These are phyloP conservation scores for Cephonodes hylas DNA, from an alignment of 2,888 invertebrate genomes.

Conservation along the genomic window DNA sequence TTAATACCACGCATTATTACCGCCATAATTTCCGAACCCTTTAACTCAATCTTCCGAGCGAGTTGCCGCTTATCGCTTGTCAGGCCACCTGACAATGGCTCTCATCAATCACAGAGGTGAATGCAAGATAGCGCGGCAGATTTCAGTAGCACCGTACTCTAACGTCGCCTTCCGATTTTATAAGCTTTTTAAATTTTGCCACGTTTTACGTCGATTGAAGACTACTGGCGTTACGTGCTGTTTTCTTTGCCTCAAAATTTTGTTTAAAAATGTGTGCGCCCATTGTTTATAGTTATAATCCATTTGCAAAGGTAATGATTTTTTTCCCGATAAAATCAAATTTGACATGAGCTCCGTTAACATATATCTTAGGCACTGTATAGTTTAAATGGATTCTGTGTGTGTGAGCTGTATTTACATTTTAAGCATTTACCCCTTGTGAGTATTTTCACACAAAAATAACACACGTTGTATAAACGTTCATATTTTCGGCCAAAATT, in stretches of 20 bases:
- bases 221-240: slow-evolving; percentile 1
- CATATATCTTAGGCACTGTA: too few relatives aligned
- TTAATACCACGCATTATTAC: slow-evolving; percentile 13
- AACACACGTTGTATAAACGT: background rate
- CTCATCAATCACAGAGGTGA: slow-evolving; percentile 66
- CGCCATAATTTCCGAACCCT: slow-evolving; percentile 24
- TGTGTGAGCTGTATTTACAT: too few relatives aligned
- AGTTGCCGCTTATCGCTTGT: slow-evolving; percentile 50
- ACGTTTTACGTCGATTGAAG: background rate
- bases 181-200: background rate
- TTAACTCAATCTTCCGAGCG: slow-evolving; percentile 32
- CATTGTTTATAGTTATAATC: background rate
- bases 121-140: slow-evolving; percentile 10
- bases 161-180: background rate
- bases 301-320: background rate
- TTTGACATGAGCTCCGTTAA: background rate
- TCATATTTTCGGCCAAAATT: background rate
- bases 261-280: background rate
- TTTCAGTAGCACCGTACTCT: background rate
- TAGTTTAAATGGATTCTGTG: too few relatives aligned
- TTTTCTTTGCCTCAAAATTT: background rate
- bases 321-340: background rate
- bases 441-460: background rate
- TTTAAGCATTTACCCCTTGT: too few relatives aligned
- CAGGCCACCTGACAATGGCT: slow-evolving; percentile 66